Percentiles rank a stretch among this genome's conserved stretches.
phyloP scores from a whole-genome alignment of 2,113 vertebrate genomes.

The Agapornis roseicollis region DNA sequence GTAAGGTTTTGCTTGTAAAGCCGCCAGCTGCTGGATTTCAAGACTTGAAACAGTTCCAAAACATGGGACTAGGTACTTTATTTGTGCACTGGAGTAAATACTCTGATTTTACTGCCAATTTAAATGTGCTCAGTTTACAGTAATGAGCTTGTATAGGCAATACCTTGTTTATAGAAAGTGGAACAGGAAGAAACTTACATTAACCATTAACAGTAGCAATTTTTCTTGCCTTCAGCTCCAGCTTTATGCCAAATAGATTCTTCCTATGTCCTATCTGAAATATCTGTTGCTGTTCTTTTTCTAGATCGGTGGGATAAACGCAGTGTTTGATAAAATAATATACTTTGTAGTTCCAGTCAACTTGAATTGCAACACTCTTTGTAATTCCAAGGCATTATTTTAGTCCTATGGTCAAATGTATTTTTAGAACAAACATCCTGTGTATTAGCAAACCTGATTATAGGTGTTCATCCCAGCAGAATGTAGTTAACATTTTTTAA shows the following conservation, averaged over 20 bases:
- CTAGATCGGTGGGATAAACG: not conserved
- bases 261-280: constrained; percentile 30
- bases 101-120: constrained; percentile 91
- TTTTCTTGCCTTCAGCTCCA: constrained; percentile 65
- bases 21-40: constrained; percentile 84
- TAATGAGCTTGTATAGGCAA: constrained; percentile 87
- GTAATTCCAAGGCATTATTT: not conserved
- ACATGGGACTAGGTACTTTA: constrained; percentile 82
- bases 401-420: not conserved
- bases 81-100: constrained; percentile 88
- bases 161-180: constrained; percentile 81
- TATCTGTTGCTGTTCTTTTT: not conserved
- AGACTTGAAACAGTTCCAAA: constrained; percentile 85
- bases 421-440: not conserved
- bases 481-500: not conserved
- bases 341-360: not conserved
- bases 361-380: not conserved
- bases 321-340: not conserved
- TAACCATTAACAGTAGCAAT: constrained; percentile 82
- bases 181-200: constrained; percentile 80
- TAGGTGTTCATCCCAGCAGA: not conserved
- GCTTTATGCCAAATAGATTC: constrained; percentile 52
- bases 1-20: constrained; percentile 81
- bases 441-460: not conserved
- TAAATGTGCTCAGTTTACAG: constrained; percentile 92